phyloP scores from a whole-genome alignment of 1,140 invertebrate genomes.

The Rhopalosiphum maidis region DNA sequence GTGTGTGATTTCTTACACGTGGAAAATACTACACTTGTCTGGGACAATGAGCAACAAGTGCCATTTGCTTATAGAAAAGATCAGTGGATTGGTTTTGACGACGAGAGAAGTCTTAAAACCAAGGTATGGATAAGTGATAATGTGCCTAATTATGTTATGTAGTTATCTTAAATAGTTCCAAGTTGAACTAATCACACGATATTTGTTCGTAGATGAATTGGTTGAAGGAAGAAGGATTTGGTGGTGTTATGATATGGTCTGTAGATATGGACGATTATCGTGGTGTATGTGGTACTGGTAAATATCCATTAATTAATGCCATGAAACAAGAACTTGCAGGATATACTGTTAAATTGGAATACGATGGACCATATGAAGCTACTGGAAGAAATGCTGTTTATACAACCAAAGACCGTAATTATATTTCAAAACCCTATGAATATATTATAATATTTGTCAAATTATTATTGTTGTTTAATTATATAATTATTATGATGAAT shows the following conservation, averaged over 20 bases:
- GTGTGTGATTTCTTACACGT: constrained; percentile 90
- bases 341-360: constrained; percentile 85
- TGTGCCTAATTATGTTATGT: neutral
- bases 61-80: constrained; percentile 90
- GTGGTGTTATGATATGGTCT: constrained; percentile 97
- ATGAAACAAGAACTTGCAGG: constrained; percentile 84
- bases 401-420: constrained; percentile 87
- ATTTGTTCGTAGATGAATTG: constrained; percentile 78
- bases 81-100: constrained; percentile 96
- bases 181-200: neutral
- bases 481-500: neutral
- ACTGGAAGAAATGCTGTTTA: constrained; percentile 75
- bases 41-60: constrained; percentile 95
- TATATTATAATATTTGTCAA: neutral
- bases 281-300: constrained; percentile 86
- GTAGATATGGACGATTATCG: constrained; percentile 95
- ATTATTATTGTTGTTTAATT: neutral
- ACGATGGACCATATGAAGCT: constrained; percentile 84
- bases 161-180: neutral
- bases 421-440: constrained; percentile 39
- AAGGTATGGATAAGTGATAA: constrained; percentile 72
- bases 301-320: constrained; percentile 87
- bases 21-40: constrained; percentile 91
- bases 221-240: constrained; percentile 91
- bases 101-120: constrained; percentile 88